Evolutionary conservation across 2,797 vertebrate species (phyloP).

Genomic region (Catostomus latipinnis): DNA sequence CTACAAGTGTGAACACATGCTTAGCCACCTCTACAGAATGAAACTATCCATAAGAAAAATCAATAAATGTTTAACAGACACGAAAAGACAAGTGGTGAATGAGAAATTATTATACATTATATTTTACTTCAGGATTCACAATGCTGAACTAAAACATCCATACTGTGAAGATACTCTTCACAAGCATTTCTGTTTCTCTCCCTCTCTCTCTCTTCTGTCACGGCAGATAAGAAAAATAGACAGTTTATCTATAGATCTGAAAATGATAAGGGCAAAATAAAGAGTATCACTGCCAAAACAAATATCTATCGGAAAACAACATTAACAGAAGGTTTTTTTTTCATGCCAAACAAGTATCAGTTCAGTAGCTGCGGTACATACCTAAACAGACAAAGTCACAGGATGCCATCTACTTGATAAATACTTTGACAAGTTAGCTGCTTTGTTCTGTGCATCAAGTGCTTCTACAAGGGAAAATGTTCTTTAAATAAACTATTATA

Average conservation of each 20-base stretch:
- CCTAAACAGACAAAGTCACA: slow-evolving; percentile 32
- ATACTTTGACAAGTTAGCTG: slow-evolving; percentile 30
- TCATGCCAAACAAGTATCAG: slow-evolving; percentile 37
- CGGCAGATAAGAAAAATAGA: slow-evolving; percentile 1
- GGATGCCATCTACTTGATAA: slow-evolving; percentile 3
- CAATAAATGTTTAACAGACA: slow-evolving; percentile 35
- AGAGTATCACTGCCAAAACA: slow-evolving; percentile 35
- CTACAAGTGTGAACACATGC: too few species aligned
- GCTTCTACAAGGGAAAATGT: not conserved
- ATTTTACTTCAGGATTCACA: slow-evolving; percentile 23
- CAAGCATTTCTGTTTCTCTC: too few species aligned
- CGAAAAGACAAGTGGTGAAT: slow-evolving; percentile 13
- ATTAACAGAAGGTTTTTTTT: slow-evolving; percentile 11
- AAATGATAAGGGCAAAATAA: slow-evolving; percentile 44
- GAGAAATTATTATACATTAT: slow-evolving; percentile 11
- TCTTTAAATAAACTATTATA: slow-evolving; percentile 9
- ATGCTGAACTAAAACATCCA: slow-evolving; percentile 21
- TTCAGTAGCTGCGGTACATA: slow-evolving; percentile 8
- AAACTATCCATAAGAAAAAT: slow-evolving; percentile 36
- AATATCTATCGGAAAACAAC: slow-evolving; percentile 22
- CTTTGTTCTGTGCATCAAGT: slow-evolving; percentile 41
- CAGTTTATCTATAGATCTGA: slow-evolving; percentile 21
- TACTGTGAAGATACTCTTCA: slow-evolving; percentile 12
- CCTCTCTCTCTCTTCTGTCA: not conserved
- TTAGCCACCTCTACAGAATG: not conserved